Percentiles rank a stretch among this genome's conserved stretches.
Conservation (phyloP, 2,888 invertebrate species). For the Lottia scabra region DNA sequence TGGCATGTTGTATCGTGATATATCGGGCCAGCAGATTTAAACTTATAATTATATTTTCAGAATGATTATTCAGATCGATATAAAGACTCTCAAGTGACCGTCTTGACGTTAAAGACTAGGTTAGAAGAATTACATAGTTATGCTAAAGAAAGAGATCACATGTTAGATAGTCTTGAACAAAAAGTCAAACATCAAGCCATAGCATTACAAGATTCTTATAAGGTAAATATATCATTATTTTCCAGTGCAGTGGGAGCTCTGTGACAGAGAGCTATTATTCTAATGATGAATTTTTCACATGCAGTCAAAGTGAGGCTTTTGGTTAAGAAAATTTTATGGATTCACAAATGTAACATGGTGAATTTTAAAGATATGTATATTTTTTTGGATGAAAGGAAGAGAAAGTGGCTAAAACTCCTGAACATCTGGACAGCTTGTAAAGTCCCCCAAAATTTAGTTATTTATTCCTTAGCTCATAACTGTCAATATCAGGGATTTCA, state of each 20-base stretch:
- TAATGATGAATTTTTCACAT: neutral
- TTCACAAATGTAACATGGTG: no score
- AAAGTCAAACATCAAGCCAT: constrained; percentile 43
- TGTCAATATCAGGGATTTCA: no score
- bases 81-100: constrained; percentile 48
- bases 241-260: no score
- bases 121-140: constrained; percentile 52
- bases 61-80: constrained; percentile 50
- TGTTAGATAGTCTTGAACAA: constrained; percentile 41
- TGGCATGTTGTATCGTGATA: no score
- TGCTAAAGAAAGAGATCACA: constrained; percentile 44
- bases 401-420: no score
- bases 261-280: no score
- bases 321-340: neutral
- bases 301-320: neutral
- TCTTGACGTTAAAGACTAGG: constrained; percentile 44
- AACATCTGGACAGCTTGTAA: no score
- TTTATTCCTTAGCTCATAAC: no score
- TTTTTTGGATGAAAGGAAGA: no score
- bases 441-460: no score
- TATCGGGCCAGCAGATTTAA: no score
- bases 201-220: constrained; percentile 46
- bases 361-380: no score
- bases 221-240: constrained; percentile 32
- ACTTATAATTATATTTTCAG: constrained; percentile 37